Evolutionary conservation across 1,140 invertebrate genomes (phyloP), one percentile per base, ranked within the genome.

Genomic region (Andricus grossulariae): DNA sequence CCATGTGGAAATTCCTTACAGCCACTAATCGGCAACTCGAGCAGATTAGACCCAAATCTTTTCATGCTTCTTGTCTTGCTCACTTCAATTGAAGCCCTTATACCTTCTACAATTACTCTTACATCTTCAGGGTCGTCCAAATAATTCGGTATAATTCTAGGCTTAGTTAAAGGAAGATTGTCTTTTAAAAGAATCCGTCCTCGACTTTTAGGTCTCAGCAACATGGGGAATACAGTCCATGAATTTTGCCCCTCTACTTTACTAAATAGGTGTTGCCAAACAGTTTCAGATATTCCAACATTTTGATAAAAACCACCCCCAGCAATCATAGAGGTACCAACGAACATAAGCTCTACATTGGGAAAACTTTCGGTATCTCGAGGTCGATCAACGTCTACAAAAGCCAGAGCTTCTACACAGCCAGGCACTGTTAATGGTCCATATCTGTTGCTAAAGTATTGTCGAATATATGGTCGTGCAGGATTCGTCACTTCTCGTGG

Each of bases 291-390:
- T 6, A 96, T 90, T 70, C 94, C 94, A 6, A 95, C 85, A 4
- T 95, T 85, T 75, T 92, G 90, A 49, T 96, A 85, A 76, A 95
- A 87, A 77, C 93, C 91, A 78, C 96, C 94, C n/a, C 97, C 96
- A 0, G 95, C 94, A 57, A 94, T 94, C 3, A 96, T 84, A 0
- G 94, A 94, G 0, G 95, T 95, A 10, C 94, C 93, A 0, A 95
- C 94, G 84, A 97, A 92, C 10, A 97, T 94, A 0, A 97, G 88
- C 85, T 97, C 96, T 73, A 97, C 94, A 81, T 97, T 96, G 0
- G 96, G 95, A 80, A 93, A 92, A 74, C 92, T 74, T 81, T 88
- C 86, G 86, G 70, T 66, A n/a, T 66, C 13, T n/a, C 25, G 12
- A 21, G 6, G 60, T 1, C 71, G 80, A 72, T 91, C 83, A 50